These are phyloP conservation scores for Psococerastis gibbosa DNA, from an alignment of 2,888 invertebrate species.

Conservation along the genomic window DNA sequence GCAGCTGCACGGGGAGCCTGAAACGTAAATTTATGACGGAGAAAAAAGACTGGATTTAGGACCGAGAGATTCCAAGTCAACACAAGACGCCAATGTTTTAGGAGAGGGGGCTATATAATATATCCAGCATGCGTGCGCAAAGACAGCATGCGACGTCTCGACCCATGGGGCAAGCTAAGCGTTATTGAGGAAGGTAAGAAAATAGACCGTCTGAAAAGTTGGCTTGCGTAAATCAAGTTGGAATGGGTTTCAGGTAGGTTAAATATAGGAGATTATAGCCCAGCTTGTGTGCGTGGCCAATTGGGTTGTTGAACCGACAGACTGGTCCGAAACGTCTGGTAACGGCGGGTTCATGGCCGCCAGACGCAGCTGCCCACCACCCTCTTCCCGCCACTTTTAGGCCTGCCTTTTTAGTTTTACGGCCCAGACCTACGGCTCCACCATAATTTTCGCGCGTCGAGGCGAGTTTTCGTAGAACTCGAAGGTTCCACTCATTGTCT, in stretches of 20 bases:
- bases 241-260: background rate
- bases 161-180: background rate
- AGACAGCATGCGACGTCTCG: no score
- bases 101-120: background rate
- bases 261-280: background rate
- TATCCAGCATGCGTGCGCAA: no score
- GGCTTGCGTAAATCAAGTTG: no score
- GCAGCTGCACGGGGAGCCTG: background rate
- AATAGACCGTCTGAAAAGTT: background rate
- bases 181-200: background rate
- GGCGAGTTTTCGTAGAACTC: no score
- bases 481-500: no score
- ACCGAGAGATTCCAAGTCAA: background rate
- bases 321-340: background rate
- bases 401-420: no score
- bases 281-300: slow-evolving; percentile 6
- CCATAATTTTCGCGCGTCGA: no score
- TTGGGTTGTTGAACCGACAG: background rate
- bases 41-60: background rate
- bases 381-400: background rate
- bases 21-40: background rate
- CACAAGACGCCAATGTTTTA: background rate
- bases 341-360: background rate
- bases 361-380: background rate
- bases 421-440: no score